Evolutionary conservation across 2,888 invertebrate species (phyloP).

Genomic region (Apamea sordens): DNA sequence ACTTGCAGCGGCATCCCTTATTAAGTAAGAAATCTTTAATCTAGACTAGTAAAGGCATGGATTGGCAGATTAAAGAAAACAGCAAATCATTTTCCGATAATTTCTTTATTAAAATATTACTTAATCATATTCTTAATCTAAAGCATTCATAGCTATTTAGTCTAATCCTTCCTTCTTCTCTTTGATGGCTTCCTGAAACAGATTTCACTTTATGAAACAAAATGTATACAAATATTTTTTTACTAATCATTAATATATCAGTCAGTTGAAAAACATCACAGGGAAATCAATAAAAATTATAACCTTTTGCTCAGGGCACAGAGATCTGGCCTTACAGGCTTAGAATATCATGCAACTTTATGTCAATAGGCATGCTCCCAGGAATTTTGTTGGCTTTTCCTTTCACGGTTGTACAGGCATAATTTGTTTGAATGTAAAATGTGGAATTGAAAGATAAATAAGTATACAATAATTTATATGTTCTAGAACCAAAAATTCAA

Average conservation of each 20-base stretch:
- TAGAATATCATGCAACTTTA: neutral
- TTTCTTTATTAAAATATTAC: constrained; percentile 19
- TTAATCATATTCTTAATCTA: constrained; percentile 33
- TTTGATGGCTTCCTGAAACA: constrained; percentile 95
- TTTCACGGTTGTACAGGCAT: neutral
- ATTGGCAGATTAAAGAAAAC: neutral
- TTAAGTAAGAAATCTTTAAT: neutral
- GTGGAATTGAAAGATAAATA: neutral
- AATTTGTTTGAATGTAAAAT: neutral
- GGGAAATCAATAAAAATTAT: neutral
- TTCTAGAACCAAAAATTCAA: neutral
- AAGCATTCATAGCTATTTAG: constrained; percentile 77
- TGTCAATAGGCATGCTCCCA: neutral
- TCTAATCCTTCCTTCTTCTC: constrained; percentile 96
- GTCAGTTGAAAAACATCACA: neutral
- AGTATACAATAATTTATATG: neutral
- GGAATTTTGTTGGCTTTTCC: neutral
- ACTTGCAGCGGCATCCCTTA: neutral
- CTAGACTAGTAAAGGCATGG: neutral
- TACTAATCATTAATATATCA: neutral
- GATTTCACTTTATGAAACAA: neutral
- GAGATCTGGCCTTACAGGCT: neutral
- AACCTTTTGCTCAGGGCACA: neutral
- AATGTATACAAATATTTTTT: neutral
- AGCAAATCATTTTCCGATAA: neutral